Percentiles rank a stretch among this genome's conserved stretches.
phyloP scores from a whole-genome alignment of 2,888 invertebrate genomes.

The Pollenia angustigena region DNA sequence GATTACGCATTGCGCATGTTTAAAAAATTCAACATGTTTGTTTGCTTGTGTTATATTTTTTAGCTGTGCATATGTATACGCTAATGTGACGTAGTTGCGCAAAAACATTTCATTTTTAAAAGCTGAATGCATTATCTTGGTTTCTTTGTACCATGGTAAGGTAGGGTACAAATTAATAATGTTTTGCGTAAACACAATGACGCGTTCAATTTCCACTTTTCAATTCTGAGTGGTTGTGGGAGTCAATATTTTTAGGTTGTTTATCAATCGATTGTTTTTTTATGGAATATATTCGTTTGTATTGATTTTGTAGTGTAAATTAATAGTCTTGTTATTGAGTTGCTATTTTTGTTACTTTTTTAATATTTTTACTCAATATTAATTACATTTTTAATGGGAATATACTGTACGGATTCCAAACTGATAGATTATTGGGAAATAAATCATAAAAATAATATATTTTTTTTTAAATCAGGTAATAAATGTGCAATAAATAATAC shows the following conservation, averaged over 20 bases:
- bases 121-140: too few relatives aligned
- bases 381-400: neutral
- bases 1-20: too few relatives aligned
- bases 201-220: constrained; percentile 33
- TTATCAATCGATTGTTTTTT: constrained; percentile 14
- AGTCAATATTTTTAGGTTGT: constrained; percentile 28
- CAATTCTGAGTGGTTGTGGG: constrained; percentile 8
- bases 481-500: constrained; percentile 26
- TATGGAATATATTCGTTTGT: neutral
- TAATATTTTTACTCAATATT: constrained; percentile 4
- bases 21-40: too few relatives aligned
- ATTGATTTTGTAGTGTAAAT: constrained; percentile 17
- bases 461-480: neutral
- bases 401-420: neutral
- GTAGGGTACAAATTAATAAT: neutral
- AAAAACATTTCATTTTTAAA: too few relatives aligned
- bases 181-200: constrained; percentile 25
- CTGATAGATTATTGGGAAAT: constrained; percentile 24
- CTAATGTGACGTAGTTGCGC: too few relatives aligned
- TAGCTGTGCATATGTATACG: too few relatives aligned
- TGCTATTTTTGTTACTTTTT: constrained; percentile 1
- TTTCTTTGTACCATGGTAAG: too few relatives aligned
- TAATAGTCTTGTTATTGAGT: constrained; percentile 23
- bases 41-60: too few relatives aligned
- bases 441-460: neutral